Base-by-base conservation (phyloP, 2,888 invertebrate genomes). In the Aphodius granarius region DNA sequence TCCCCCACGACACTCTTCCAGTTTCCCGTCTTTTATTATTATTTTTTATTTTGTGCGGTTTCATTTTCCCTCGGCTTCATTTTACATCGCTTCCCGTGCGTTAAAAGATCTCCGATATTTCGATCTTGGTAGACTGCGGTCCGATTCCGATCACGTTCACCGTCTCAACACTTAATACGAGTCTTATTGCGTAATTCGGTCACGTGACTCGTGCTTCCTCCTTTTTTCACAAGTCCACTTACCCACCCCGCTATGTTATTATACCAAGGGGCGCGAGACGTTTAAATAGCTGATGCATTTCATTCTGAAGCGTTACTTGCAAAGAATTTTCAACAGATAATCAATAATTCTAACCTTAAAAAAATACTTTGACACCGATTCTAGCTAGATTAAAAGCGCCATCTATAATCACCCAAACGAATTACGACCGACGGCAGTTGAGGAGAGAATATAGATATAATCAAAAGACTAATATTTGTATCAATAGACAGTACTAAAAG, bases 181-280 rank as follows among this genome's bases (percentile, higher is more conserved):
- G 81, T 81, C 84, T 86, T 85, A 84, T 86, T 86, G 84, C 82
- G 86, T 84, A 86, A 86, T 86, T 86, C 83, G 83, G 86, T 87
- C 87, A 87, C 87, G 86, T 85, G 86, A 82, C 81, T 83, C 83
- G 84, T 85, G 85, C 85, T 85, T 85, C 83, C 80, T 73, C 77
- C 81, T 81, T 75, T 73, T 66, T 66, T 66, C 66, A 43, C 43
- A 43, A 43, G 43, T 43, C 43, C 43, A 43, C 43, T 43, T 43
- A 43, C 43, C 13, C 43, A 9, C 43, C 43, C 43, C 43, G 43
- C 43, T 9, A 43, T 43, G 43, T 43, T 43, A 43, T 43, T 43
- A 43, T 43, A 43, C 43, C 13, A 13, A 13, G 43, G 43, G 43
- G 43, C 13, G 43, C 43, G 13, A 43, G 13, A 6, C 43, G 43